Evolutionary conservation across 1,140 invertebrate species (phyloP).

Genomic region (Cydia amplana): DNA sequence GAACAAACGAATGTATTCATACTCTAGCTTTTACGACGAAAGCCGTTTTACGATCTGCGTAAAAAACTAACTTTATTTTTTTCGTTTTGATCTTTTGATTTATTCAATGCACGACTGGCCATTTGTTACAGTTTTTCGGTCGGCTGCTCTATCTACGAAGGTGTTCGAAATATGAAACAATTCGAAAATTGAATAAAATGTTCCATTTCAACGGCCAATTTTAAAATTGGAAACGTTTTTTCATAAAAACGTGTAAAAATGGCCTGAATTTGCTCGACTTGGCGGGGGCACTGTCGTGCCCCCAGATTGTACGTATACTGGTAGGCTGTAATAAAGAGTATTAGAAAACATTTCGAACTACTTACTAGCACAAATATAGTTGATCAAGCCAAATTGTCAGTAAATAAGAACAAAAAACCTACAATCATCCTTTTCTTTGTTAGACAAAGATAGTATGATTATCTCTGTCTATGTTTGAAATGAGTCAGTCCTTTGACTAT

Average conservation of each 20-base stretch:
- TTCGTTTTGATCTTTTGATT: constrained; percentile 30
- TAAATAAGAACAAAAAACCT: too few relatives aligned
- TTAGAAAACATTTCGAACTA: too few relatives aligned
- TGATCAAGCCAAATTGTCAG: too few relatives aligned
- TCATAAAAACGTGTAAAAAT: neutral
- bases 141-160: constrained; percentile 5
- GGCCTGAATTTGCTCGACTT: too few relatives aligned
- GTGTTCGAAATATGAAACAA: constrained; percentile 26
- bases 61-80: constrained; percentile 13
- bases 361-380: too few relatives aligned
- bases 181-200: constrained; percentile 16
- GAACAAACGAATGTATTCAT: constrained; percentile 14
- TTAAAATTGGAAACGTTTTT: neutral
- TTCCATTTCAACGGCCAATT: neutral
- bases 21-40: constrained; percentile 11
- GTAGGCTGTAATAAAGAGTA: too few relatives aligned
- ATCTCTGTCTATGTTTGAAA: too few relatives aligned
- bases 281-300: too few relatives aligned
- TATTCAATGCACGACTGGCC: constrained; percentile 28
- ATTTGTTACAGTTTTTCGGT: constrained; percentile 16
- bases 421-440: too few relatives aligned
- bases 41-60: constrained; percentile 14
- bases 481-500: too few relatives aligned
- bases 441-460: too few relatives aligned
- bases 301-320: too few relatives aligned